Evolutionary conservation across 2,113 vertebrate species (phyloP).

Genomic region (Benitochromis conjunctus): DNA sequence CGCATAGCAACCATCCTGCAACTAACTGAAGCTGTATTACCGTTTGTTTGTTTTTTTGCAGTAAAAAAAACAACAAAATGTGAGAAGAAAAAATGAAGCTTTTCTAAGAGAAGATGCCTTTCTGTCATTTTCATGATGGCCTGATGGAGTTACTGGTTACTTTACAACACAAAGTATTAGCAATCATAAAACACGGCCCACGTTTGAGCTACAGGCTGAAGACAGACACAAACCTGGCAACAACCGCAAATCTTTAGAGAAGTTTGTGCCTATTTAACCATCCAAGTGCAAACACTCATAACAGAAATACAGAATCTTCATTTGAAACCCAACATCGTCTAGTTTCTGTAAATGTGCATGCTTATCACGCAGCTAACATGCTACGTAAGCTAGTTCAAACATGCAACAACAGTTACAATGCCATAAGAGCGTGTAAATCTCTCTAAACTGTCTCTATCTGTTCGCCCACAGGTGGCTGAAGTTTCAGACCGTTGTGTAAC

Average conservation of each 20-base stretch:
- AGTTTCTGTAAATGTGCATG: neutral
- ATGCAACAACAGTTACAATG: neutral
- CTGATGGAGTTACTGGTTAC: neutral
- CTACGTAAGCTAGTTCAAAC: neutral
- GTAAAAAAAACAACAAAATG: neutral
- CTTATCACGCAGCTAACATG: neutral
- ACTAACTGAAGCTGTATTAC: neutral
- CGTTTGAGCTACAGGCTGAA: neutral
- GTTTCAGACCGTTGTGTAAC: neutral
- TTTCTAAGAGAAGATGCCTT: neutral
- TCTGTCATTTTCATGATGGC: neutral
- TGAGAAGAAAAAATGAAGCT: neutral
- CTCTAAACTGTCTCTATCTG: neutral
- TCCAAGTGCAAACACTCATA: neutral
- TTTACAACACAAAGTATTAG: too few relatives aligned
- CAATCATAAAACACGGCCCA: neutral
- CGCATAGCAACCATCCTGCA: neutral
- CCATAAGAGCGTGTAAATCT: neutral
- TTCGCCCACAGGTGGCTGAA: neutral
- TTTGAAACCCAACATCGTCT: neutral
- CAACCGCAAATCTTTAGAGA: neutral
- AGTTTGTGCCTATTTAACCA: neutral
- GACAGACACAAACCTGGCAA: neutral
- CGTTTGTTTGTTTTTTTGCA: neutral
- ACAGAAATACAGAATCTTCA: neutral